Evolutionary conservation across 2,888 invertebrate species (phyloP).

Genomic region (Plagiodera versicolora): DNA sequence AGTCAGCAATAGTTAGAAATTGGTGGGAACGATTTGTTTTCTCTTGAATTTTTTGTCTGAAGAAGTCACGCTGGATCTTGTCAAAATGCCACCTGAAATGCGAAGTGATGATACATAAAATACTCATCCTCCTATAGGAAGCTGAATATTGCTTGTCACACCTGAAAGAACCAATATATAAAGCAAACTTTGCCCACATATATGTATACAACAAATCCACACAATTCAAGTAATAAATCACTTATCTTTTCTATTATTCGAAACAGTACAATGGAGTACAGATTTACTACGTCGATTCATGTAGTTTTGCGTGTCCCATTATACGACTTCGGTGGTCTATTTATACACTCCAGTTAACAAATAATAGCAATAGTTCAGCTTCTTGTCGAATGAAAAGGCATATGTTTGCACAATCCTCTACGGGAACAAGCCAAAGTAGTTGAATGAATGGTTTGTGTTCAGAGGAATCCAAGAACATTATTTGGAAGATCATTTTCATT

Average conservation of each 20-base stretch:
- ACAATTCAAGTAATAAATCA: not conserved
- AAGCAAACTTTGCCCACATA: too few species aligned
- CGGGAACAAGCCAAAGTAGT: not conserved
- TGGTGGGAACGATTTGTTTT: too few species aligned
- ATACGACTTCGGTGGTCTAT: slow-evolving; percentile 36
- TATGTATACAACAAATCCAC: not conserved
- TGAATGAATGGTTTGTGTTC: not conserved
- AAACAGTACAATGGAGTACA: slow-evolving; percentile 18
- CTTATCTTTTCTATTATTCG: not conserved
- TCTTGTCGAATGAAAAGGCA: slow-evolving; percentile 33
- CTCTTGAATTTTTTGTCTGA: too few species aligned
- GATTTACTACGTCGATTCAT: slow-evolving; percentile 19
- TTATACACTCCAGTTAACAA: slow-evolving; percentile 35
- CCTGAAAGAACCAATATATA: too few species aligned
- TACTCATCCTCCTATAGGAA: too few species aligned
- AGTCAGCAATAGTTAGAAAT: too few species aligned
- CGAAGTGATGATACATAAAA: too few species aligned
- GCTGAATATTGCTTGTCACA: too few species aligned
- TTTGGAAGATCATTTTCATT: not conserved
- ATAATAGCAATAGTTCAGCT: slow-evolving; percentile 32
- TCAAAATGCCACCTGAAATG: too few species aligned
- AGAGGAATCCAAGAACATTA: not conserved
- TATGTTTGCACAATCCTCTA: slow-evolving; percentile 24
- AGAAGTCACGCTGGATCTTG: too few species aligned
- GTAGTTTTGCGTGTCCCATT: slow-evolving; percentile 27